Evolutionary conservation across 2,888 invertebrate genomes (phyloP).

Genomic region (Asteroscopus sphinx): DNA sequence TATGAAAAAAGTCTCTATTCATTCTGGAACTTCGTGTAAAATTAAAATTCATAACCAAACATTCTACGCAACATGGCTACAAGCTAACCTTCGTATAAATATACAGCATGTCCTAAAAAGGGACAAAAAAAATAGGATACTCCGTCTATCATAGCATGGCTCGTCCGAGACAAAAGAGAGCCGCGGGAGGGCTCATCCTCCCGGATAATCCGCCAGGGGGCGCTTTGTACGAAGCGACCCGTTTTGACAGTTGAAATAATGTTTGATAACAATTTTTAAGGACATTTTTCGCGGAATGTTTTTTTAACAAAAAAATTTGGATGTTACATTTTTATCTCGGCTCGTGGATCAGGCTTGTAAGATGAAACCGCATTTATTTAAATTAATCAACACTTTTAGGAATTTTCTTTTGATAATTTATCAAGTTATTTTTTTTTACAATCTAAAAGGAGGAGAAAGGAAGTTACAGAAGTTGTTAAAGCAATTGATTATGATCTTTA

Average conservation of each 20-base stretch:
- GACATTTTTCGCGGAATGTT: slow-evolving; percentile 46
- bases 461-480: slow-evolving; percentile 1
- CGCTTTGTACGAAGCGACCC: slow-evolving; percentile 53
- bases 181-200: slow-evolving; percentile 50
- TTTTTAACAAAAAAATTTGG: slow-evolving; percentile 28
- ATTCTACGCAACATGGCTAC: slow-evolving; percentile 13
- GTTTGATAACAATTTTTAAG: slow-evolving; percentile 66
- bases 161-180: slow-evolving; percentile 58
- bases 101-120: slow-evolving; percentile 40
- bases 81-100: slow-evolving; percentile 19
- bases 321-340: slow-evolving; percentile 45
- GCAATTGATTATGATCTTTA: too few species aligned
- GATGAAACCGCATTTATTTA: slow-evolving; percentile 44
- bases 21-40: slow-evolving; percentile 30
- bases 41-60: slow-evolving; percentile 37
- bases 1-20: too few species aligned
- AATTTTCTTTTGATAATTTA: slow-evolving; percentile 31
- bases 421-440: slow-evolving; percentile 8
- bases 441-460: not conserved
- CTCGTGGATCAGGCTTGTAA: slow-evolving; percentile 48
- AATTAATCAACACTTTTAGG: slow-evolving; percentile 45
- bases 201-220: slow-evolving; percentile 65
- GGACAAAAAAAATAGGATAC: slow-evolving; percentile 50
- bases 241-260: slow-evolving; percentile 68
- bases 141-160: slow-evolving; percentile 54